Base-by-base conservation (phyloP, 1,140 invertebrate species). In the Penaeus japonicus region DNA sequence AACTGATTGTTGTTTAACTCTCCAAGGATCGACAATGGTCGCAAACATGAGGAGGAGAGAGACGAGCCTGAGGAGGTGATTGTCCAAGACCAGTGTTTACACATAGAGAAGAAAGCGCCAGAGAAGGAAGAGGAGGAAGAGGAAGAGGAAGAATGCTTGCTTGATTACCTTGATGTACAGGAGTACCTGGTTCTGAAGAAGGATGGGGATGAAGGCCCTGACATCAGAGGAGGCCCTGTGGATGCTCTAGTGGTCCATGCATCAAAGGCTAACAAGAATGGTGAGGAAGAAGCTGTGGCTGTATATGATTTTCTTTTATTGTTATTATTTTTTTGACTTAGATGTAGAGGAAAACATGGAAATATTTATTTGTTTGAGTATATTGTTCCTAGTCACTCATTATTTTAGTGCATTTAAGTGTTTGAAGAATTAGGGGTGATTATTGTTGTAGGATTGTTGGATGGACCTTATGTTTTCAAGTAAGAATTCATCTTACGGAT, bases 161-260 rank as follows among this genome's bases (percentile, higher is more conserved):
- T 97, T 89, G 96, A 96, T 91, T 95, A 97, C 92, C 93, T 97
- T 24, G 96, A 98, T 91, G 96, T 98, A 22, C 94, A 93, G 85
- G 94, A 95, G 90, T 96, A 96, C 93, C 93, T 98, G 89, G 94
- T 97, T 39, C 93, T 96, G 70, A 96, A 96, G 91, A 96, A 96
- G 91, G 92, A 94, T 1, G 94, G 95, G 27, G 96, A 97, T 92
- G 96, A 97, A 88, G 96, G 96, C 12, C 96, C 97, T 0, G 97
- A 98, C 90, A 95, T 99, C 59, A 94, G 97, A 81, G 98, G 97
- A 15, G 98, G 98, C 55, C 95, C 96, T 90, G 95, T 97, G 0
- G 97, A 99, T 93, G 97, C 97, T 2, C 94, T 99, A 35, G 95
- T 99, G 87, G 96, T 99, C 85, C 96, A 98, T 92, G 98, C 98